A percentile compares a stretch with the other conserved stretches of the same genome.
These are phyloP conservation scores for Philopedon plagiatum DNA, from an alignment of 2,888 invertebrate genomes.

Conservation along the genomic window DNA sequence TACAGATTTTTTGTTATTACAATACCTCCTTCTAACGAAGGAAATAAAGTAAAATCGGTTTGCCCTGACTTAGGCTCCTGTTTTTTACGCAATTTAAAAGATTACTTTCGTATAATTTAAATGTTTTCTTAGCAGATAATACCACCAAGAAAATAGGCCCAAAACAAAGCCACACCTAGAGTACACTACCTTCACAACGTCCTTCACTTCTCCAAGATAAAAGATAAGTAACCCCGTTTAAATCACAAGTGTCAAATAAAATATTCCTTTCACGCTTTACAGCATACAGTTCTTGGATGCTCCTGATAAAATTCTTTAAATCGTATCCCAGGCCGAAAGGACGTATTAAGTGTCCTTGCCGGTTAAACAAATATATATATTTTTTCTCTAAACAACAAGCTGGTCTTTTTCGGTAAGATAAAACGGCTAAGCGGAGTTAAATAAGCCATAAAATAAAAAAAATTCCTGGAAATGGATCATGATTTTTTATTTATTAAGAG, in stretches of 20 bases:
- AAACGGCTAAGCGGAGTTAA: background rate
- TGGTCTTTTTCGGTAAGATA: conserved; percentile 35
- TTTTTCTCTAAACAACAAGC: conserved; percentile 37
- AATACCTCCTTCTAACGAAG: too few species aligned
- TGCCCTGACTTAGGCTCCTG: too few species aligned
- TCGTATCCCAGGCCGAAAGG: conserved; percentile 33
- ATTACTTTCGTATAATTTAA: too few species aligned
- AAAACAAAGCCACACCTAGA: too few species aligned
- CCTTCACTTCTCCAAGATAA: conserved; percentile 21
- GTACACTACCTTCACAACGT: background rate
- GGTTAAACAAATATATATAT: conserved; percentile 39
- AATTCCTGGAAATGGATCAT: background rate
- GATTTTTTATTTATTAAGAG: too few species aligned
- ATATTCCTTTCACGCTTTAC: conserved; percentile 45
- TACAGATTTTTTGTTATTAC: too few species aligned
- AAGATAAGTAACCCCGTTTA: conserved; percentile 35
- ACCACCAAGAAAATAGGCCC: too few species aligned
- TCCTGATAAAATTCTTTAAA: conserved; percentile 48
- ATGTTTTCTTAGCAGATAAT: too few species aligned
- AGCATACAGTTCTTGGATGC: conserved; percentile 46
- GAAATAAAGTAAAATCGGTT: too few species aligned
- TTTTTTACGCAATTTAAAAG: too few species aligned
- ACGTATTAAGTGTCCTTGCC: conserved; percentile 45
- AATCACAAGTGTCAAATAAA: conserved; percentile 37
- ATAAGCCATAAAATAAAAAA: background rate